Base-by-base conservation (phyloP, 2,888 invertebrate genomes). In the Calameuta pallipes region DNA sequence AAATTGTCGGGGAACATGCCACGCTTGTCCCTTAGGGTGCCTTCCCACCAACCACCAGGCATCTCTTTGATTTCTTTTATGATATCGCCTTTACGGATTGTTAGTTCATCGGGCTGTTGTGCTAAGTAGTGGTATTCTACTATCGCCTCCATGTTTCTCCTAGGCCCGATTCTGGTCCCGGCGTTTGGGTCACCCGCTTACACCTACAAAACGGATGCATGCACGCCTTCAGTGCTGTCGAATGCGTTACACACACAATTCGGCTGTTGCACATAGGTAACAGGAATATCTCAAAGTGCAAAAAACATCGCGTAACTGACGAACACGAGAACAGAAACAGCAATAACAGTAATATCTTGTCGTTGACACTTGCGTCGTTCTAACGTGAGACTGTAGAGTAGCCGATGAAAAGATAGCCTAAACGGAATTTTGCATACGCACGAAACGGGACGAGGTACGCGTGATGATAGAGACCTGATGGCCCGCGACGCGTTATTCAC, bases 1-100 rank as follows among this genome's bases (percentile, higher is more conserved):
- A 97, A 98, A 92, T 97, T 98, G 91, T 98, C 98, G 4, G 98
- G 98, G 92, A 98, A 98, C 94, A 98, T 95, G 87, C 98, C 98
- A 81, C 94, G 94, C 87, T 95, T 95, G 80, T 97, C 97, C 80
- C 93, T 93, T 77, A 98, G 92, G 80, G 95, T 95, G n/a, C 98
- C 98, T 91, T 96, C 95, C 96, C 96, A 97, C 98, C 98, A 98
- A 80, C 98, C 98, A 78, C 96, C 97, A 37, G 95, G 93, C 87
- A 95, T 94, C 85, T 95, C 94, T 87, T 95, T 94, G 76, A 98
- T 96, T 89, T 96, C 96, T 83, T 94, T 95, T 86, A 98, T 95
- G 82, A 97, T 93, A 92, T 97, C 97, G 79, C 98, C 98, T 87
- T 96, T 96, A 83, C 94, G 94, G 83, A 98, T 94, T 73, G 96